Evolutionary conservation across 2,888 invertebrate species (phyloP).

Genomic region (Melieria omissa): DNA sequence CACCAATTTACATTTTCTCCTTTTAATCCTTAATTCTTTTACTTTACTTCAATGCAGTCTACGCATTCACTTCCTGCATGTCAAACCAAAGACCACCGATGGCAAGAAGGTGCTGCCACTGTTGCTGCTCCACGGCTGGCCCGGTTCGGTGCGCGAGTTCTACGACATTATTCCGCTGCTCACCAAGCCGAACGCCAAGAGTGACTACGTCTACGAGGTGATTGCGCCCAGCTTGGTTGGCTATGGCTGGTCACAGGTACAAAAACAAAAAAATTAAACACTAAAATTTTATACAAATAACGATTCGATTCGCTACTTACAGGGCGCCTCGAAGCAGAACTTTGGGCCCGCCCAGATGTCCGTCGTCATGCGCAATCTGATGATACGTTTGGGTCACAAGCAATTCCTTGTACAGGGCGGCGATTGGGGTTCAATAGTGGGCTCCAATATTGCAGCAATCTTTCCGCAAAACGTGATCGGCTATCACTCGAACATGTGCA

Average conservation of each 20-base stretch:
- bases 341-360: slow-evolving; percentile 68
- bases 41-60: slow-evolving; percentile 48
- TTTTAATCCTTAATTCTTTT: neutral
- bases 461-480: slow-evolving; percentile 73
- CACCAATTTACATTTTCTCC: no score
- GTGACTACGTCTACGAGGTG: slow-evolving; percentile 76
- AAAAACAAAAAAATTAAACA: slow-evolving; percentile 6
- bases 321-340: slow-evolving; percentile 57
- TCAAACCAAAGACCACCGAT: slow-evolving; percentile 67
- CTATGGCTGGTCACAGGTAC: slow-evolving; percentile 76
- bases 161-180: slow-evolving; percentile 78
- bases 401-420: slow-evolving; percentile 80
- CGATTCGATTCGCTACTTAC: neutral
- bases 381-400: slow-evolving; percentile 74
- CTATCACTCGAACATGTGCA: slow-evolving; percentile 75
- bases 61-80: slow-evolving; percentile 80
- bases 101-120: slow-evolving; percentile 73
- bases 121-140: slow-evolving; percentile 86
- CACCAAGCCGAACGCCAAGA: slow-evolving; percentile 68
- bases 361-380: slow-evolving; percentile 73
- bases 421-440: slow-evolving; percentile 83
- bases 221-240: slow-evolving; percentile 77
- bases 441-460: slow-evolving; percentile 71
- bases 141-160: slow-evolving; percentile 84
- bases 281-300: neutral